Evolutionary conservation across 2,888 invertebrate genomes (phyloP).

Genomic region (Adela reaumurella): DNA sequence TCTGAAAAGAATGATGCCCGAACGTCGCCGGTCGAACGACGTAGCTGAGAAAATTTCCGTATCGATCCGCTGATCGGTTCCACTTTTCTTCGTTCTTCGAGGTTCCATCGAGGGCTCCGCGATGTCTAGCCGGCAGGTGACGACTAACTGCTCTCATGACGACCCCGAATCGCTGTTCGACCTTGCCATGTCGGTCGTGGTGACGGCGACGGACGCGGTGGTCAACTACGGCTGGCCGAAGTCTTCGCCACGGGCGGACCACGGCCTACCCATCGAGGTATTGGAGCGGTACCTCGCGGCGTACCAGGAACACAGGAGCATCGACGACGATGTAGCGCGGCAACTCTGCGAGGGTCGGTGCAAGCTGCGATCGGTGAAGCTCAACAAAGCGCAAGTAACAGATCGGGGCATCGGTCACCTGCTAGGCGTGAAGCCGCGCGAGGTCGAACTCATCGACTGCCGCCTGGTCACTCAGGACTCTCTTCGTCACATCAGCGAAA

Average conservation of each 20-base stretch:
- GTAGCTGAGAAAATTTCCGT: no score
- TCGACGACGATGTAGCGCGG: slow-evolving; percentile 67
- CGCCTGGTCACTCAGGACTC: slow-evolving; percentile 60
- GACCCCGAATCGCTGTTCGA: slow-evolving; percentile 60
- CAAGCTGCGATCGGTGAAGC: slow-evolving; percentile 63
- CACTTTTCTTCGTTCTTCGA: no score
- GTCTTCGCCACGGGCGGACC: slow-evolving; percentile 35
- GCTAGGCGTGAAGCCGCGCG: slow-evolving; percentile 68
- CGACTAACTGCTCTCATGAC: no score
- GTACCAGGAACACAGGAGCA: slow-evolving; percentile 49
- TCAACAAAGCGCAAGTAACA: slow-evolving; percentile 69
- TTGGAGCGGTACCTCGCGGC: slow-evolving; percentile 66
- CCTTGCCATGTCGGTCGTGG: slow-evolving; percentile 61
- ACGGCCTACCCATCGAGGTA: slow-evolving; percentile 67
- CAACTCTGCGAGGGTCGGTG: slow-evolving; percentile 68
- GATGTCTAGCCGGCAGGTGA: no score
- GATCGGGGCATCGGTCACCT: slow-evolving; percentile 68
- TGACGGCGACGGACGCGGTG: slow-evolving; percentile 60
- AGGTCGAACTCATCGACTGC: slow-evolving; percentile 75
- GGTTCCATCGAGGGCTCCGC: no score
- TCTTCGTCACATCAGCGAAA: slow-evolving; percentile 64
- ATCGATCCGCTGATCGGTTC: no score
- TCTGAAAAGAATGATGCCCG: no score
- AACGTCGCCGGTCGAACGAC: no score
- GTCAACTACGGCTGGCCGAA: slow-evolving; percentile 37